Conservation (phyloP, 2,113 vertebrate species). For the Pituophis catenifer region DNA sequence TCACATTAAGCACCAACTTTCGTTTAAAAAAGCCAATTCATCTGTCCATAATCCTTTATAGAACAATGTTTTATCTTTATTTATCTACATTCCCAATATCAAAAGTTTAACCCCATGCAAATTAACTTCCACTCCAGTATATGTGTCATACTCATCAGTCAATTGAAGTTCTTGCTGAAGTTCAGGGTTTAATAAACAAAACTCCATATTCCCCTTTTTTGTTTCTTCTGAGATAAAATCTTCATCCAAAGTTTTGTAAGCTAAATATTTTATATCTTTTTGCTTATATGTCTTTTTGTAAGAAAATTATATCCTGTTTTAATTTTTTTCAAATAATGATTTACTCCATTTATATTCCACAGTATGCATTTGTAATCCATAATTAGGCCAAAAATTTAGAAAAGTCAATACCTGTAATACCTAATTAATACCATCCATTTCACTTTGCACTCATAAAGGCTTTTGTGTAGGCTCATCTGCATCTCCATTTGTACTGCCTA, state of each 20-base stretch:
- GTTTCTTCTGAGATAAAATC: not conserved
- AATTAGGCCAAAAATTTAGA: not conserved
- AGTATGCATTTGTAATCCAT: not conserved
- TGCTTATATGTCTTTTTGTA: not conserved
- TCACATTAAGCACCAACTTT: not conserved
- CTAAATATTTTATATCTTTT: not conserved
- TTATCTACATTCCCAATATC: not conserved
- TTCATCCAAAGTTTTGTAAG: not conserved
- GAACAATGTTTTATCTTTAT: not conserved
- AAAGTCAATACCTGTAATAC: not conserved
- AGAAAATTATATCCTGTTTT: not conserved
- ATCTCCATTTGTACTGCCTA: not conserved
- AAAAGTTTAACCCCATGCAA: not conserved
- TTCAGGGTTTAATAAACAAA: not conserved
- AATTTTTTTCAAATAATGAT: not conserved
- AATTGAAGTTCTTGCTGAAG: not conserved
- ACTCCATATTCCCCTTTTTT: not conserved
- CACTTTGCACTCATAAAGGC: not conserved
- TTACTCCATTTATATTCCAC: not conserved
- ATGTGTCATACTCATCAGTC: not conserved
- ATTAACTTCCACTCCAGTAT: not conserved
- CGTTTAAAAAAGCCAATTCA: not conserved
- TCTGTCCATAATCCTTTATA: not conserved
- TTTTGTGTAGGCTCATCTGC: not conserved
- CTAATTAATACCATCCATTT: not conserved